phyloP scores from a whole-genome alignment of 1,140 invertebrate genomes.

The Anagrus nilaparvatae region DNA sequence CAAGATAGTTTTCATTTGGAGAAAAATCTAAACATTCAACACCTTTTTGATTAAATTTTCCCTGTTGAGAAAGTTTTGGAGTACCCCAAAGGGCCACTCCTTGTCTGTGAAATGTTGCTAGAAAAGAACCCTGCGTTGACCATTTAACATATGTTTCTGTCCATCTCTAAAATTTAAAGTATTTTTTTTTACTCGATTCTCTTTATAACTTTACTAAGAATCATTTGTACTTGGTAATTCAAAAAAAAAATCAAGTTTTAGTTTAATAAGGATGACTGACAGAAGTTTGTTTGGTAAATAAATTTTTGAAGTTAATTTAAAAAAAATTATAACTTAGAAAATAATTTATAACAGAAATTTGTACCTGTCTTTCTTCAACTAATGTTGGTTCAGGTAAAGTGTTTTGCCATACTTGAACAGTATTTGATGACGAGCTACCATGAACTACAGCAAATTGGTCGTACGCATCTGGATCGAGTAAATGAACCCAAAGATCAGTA shows the following conservation, averaged over 20 bases:
- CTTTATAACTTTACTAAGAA: too few species aligned
- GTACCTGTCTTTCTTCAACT: conserved; percentile 77
- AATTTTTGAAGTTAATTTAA: too few species aligned
- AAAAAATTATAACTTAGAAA: too few species aligned
- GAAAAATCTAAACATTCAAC: conserved; percentile 97
- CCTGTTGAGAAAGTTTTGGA: conserved; percentile 82
- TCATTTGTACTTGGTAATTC: too few species aligned
- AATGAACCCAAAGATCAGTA: conserved; percentile 82
- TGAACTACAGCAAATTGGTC: conserved; percentile 86
- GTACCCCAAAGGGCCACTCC: conserved; percentile 97
- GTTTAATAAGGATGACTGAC: too few species aligned
- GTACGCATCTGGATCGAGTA: conserved; percentile 86
- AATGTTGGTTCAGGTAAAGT: conserved; percentile 75
- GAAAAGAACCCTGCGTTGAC: conserved; percentile 93
- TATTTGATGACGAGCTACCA: conserved; percentile 60
- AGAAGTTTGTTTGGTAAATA: too few species aligned
- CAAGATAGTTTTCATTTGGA: conserved; percentile 92
- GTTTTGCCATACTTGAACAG: conserved; percentile 84
- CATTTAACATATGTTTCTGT: conserved; percentile 93
- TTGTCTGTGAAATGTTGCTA: conserved; percentile 89
- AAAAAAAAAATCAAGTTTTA: too few species aligned
- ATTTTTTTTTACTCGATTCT: too few species aligned
- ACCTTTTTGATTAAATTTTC: conserved; percentile 79
- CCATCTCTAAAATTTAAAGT: too few species aligned
- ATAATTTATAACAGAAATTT: too few species aligned